Conservation (phyloP, 2,888 invertebrate species). For the Luperina testacea region DNA sequence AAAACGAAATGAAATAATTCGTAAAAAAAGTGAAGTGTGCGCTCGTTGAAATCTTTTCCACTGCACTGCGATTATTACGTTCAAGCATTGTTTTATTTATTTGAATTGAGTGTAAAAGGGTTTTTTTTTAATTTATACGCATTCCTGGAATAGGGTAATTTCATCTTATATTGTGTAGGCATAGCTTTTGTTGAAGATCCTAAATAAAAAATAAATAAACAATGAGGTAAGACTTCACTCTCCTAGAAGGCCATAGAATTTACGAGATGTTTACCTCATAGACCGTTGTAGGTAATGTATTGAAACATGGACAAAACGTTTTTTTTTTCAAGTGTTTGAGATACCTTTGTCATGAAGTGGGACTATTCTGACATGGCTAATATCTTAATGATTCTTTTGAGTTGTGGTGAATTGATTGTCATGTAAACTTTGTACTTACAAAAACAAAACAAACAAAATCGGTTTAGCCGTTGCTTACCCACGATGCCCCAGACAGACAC, state of each 20-base stretch:
- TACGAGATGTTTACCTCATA: constrained; percentile 13
- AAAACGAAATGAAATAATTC: not conserved
- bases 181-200: not conserved
- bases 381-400: not conserved
- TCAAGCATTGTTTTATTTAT: not conserved
- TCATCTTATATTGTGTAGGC: not conserved
- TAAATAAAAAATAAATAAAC: not conserved
- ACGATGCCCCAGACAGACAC: not conserved
- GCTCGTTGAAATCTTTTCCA: constrained; percentile 75
- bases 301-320: not conserved
- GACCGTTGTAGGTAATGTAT: not conserved
- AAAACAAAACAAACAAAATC: not conserved
- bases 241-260: constrained; percentile 1
- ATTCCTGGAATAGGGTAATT: not conserved
- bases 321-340: not conserved
- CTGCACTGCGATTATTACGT: constrained; percentile 43
- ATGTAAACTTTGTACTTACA: not conserved
- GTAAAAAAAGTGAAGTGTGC: constrained; percentile 3
- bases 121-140: not conserved
- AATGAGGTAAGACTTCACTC: not conserved
- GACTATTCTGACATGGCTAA: not conserved
- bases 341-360: not conserved
- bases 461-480: not conserved
- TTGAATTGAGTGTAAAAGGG: not conserved
- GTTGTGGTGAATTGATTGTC: not conserved